Evolutionary conservation across 2,888 invertebrate species (phyloP).

Genomic region (Amphipoea lucens): DNA sequence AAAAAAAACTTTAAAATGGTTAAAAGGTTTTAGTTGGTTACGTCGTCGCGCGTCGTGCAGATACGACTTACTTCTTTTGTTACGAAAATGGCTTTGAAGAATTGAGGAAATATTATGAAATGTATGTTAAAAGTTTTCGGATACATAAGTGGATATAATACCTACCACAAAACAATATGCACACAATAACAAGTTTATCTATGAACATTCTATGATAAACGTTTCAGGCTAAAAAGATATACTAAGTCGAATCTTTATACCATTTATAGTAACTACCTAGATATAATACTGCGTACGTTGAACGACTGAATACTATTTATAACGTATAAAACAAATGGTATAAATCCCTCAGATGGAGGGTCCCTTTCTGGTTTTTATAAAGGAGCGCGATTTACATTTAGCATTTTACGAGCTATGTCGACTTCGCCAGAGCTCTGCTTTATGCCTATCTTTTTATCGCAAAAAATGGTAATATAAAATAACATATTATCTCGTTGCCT

Average conservation of each 20-base stretch:
- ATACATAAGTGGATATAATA: neutral
- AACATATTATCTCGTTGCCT: slow-evolving; percentile 41
- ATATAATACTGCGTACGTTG: neutral
- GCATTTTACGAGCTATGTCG: slow-evolving; percentile 58
- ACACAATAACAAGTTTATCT: neutral
- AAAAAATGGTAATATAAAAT: slow-evolving; percentile 42
- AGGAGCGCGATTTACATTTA: slow-evolving; percentile 59
- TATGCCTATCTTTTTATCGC: slow-evolving; percentile 46
- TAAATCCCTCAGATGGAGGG: slow-evolving; percentile 30
- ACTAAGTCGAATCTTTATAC: neutral
- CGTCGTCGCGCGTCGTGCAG: neutral
- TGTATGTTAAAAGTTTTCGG: neutral
- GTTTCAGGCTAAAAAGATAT: neutral
- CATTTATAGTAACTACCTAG: neutral
- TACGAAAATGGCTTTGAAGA: neutral
- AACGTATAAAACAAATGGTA: slow-evolving; percentile 34
- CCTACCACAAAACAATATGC: neutral
- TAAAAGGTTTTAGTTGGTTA: neutral
- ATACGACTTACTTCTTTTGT: neutral
- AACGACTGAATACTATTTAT: slow-evolving; percentile 11
- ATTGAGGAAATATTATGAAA: neutral
- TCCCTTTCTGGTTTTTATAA: slow-evolving; percentile 52
- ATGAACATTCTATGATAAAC: neutral
- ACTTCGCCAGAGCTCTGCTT: slow-evolving; percentile 34
- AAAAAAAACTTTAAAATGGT: neutral